Evolutionary conservation across 2,113 vertebrate species (phyloP).

Genomic region (Tilapia sparmanii): DNA sequence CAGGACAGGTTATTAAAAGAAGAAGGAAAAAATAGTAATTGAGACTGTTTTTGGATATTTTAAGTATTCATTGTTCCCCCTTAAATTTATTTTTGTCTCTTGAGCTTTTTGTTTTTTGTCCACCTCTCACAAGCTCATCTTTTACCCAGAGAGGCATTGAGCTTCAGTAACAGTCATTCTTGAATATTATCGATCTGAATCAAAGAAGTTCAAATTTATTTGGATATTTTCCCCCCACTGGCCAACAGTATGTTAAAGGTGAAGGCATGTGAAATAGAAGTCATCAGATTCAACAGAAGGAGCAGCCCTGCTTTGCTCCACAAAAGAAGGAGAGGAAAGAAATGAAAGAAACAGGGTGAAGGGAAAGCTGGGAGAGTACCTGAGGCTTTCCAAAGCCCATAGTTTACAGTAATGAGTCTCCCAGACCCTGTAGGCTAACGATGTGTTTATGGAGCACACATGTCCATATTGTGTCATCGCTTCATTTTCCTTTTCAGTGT

Average conservation of each 20-base stretch:
- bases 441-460: conserved; percentile 31
- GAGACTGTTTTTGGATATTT: background rate
- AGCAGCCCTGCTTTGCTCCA: background rate
- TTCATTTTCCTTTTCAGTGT: background rate
- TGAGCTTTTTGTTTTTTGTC: background rate
- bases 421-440: conserved; percentile 19
- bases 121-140: background rate
- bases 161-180: background rate
- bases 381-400: background rate
- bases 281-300: background rate
- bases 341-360: background rate
- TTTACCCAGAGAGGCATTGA: background rate
- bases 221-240: background rate
- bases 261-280: background rate
- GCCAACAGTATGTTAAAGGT: background rate
- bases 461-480: conserved; percentile 11
- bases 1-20: background rate
- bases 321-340: background rate
- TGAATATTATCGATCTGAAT: background rate
- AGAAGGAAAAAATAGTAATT: background rate
- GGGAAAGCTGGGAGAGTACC: background rate
- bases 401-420: conserved; percentile 23
- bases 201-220: background rate
- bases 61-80: background rate
- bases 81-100: background rate